These are phyloP conservation scores for Fulica atra DNA, from an alignment of 2,113 vertebrate species.

Conservation along the genomic window DNA sequence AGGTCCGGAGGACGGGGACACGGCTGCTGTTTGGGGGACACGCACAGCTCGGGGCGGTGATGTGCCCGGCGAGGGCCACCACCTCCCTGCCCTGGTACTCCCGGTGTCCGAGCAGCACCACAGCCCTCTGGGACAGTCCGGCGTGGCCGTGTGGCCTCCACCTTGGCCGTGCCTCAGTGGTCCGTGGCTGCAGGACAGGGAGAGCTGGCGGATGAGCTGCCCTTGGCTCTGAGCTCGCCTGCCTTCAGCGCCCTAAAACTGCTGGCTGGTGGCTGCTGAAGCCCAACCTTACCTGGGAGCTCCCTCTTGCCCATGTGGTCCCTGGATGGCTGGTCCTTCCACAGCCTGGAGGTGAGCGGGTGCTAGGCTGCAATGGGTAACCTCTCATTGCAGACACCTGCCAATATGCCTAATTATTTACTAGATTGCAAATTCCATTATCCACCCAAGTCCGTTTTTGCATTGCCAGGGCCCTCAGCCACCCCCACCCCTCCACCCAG, in stretches of 20 bases:
- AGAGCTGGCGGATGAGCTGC: too few species aligned
- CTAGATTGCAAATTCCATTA: not conserved
- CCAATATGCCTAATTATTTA: not conserved
- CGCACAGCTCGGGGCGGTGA: fast-evolving
- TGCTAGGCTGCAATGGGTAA: not conserved
- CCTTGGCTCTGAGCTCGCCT: not conserved
- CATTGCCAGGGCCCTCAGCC: not conserved
- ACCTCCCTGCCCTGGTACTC: not conserved
- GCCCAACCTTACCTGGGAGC: not conserved
- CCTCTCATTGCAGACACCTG: not conserved
- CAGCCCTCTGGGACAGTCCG: fast-evolving
- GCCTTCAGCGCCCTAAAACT: fast-evolving
- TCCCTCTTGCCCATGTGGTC: not conserved
- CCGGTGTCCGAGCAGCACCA: not conserved
- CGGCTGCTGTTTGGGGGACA: fast-evolving
- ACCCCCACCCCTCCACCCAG: not conserved
- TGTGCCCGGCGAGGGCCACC: not conserved
- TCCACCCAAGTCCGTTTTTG: not conserved
- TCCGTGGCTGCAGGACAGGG: not conserved
- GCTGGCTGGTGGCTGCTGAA: not conserved
- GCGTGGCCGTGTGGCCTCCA: not conserved
- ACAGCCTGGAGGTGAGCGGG: not conserved
- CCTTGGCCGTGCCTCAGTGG: too few species aligned
- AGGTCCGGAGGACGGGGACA: not conserved
- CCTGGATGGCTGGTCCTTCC: not conserved